phyloP scores from a whole-genome alignment of 1,140 invertebrate species.

The Hypothenemus hampei region DNA sequence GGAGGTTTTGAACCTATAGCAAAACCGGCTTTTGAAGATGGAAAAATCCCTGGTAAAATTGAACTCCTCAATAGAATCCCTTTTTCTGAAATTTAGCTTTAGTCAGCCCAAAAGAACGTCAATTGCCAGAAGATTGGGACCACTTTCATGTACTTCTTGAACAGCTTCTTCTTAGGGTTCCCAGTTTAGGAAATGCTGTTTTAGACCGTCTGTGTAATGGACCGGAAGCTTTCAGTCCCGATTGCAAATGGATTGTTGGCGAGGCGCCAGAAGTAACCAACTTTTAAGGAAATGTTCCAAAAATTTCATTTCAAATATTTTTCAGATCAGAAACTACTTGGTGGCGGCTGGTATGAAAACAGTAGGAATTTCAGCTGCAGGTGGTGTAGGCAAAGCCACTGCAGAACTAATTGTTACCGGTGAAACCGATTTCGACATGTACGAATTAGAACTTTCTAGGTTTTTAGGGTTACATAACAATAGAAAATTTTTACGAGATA shows the following conservation, averaged over 20 bases:
- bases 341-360: conserved; percentile 96
- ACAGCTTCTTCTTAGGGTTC: conserved; percentile 78
- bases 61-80: not conserved
- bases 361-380: conserved; percentile 85
- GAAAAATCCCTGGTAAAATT: conserved; percentile 54
- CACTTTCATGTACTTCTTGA: conserved; percentile 89
- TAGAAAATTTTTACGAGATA: conserved; percentile 85
- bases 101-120: conserved; percentile 48
- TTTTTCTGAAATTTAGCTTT: conserved; percentile 8
- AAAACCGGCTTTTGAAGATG: conserved; percentile 87
- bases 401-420: conserved; percentile 87
- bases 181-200: conserved; percentile 64
- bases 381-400: conserved; percentile 86
- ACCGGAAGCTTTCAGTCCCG: conserved; percentile 91
- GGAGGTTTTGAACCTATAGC: conserved; percentile 83
- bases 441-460: conserved; percentile 86
- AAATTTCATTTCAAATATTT: not conserved
- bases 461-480: conserved; percentile 96
- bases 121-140: conserved; percentile 86
- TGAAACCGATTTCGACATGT: conserved; percentile 76
- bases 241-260: conserved; percentile 88
- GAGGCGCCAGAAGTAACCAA: conserved; percentile 77
- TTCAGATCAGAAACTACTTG: conserved; percentile 86
- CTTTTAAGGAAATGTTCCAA: not conserved
- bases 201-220: conserved; percentile 78